Evolutionary conservation across 2,888 invertebrate species (phyloP), one percentile per base, ranked within the genome.

Genomic region (Ormia ochracea): DNA sequence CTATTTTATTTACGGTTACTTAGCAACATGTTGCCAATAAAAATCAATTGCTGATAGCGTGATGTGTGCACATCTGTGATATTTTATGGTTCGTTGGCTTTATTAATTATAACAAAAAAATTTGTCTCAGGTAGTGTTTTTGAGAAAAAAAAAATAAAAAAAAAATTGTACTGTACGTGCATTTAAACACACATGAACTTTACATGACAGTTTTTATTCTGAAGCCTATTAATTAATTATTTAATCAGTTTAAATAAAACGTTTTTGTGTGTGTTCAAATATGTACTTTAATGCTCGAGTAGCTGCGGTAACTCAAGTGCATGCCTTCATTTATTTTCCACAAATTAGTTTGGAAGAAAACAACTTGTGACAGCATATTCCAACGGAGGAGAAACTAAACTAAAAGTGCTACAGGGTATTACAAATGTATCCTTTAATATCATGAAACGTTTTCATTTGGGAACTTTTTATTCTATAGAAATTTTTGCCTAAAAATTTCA

Each of bases 1-100:
- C 33, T 14, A 33, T 5, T 48, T 1, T 0, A 3, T 14, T 3
- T 0, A 10, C 10, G 48, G 77, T 52, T 65, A 58, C 63, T 50
- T 58, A 52, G 76, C 76, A 77, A 65, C 63, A 70, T 77, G 76
- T 77, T 77, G 61, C 10, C 4, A 26, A 28, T 2, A 14, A 12
- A 9, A 12, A 9, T 17, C 12, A 59, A 7, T 43, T 9, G 28
- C 17, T 54, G 21, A 19, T 26, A 41, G 12, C 26, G 12, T 58
- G 21, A 7, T n/a, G 21, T 17, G n/a, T 9, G 26, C 36, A 31
- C 52, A 33, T 19, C 23, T 23, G 5, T 59, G 65, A 66, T 43
- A 65, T 65, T 72, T 65, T 50, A 52, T 19, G 72, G 43, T 77
- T 77, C 50, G 65, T 52, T 58, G 38, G 12, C 28, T 61, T 23